Base-by-base conservation (phyloP, 2,797 vertebrate genomes). In the Semotilus atromaculatus region DNA sequence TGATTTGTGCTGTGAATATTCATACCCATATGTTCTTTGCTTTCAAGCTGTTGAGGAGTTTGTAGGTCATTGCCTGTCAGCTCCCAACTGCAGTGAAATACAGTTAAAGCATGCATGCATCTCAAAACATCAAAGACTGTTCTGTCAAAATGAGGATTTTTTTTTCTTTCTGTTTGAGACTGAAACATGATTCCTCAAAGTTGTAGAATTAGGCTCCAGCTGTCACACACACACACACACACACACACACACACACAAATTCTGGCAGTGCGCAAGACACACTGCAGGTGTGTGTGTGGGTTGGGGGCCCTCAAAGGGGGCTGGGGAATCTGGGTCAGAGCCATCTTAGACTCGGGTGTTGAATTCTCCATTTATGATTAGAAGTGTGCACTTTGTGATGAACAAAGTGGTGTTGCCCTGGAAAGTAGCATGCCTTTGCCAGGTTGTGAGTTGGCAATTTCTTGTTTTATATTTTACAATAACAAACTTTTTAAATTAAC, bases 321-420 rank as follows among this genome's bases (percentile, higher is more conserved):
- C 62, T 74, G 48, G 68, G 68, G 70, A 81, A 89, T 91, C 67
- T 92, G 85, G 87, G 87, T 88, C 91, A 89, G 64, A 73, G 45
- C 74, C 83, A 38, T 72, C 26, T 23, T 74, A 23, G 26, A 51
- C 36, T 67, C 4, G 0, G 36, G 85, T 84, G 85, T 88, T 55
- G 48, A 51, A 84, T 85, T 84, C 67, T 83, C 26, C 74, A 62
- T 86, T 80, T 87, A 68, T 58, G 62, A 85, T 64, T 58, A 72
- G 29, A 13, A 40, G 18, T 85, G 21, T 68, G 48, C 19, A 58
- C 26, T 31, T 36, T 48, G 31, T 48, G 31, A 55, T 29, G 55
- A 31, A 58, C 60, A 40, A 74, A 29, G 43, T 16, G 6, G 7
- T 43, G 10, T 6, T 23, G 43, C 70, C 31, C 10, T 62, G 23